Evolutionary conservation across 2,888 invertebrate genomes (phyloP).

Genomic region (Microdon myrmicae): DNA sequence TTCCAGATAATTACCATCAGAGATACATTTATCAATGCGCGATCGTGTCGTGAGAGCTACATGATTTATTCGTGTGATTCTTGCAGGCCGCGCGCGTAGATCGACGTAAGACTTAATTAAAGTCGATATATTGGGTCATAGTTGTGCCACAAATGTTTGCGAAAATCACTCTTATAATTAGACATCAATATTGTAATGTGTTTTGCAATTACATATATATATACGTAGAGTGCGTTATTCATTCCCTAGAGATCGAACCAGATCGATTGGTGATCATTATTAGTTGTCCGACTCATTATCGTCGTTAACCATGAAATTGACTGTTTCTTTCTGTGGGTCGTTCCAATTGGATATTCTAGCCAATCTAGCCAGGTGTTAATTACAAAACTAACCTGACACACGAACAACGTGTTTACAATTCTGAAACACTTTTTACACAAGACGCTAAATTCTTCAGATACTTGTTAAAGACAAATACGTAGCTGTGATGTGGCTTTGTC

Average conservation of each 20-base stretch:
- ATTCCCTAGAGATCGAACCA: conserved; percentile 11
- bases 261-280: neutral
- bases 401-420: conserved; percentile 37
- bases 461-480: conserved; percentile 26
- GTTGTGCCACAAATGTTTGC: conserved; percentile 37
- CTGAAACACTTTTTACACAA: conserved; percentile 24
- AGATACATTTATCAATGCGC: conserved; percentile 46
- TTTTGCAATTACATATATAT: conserved; percentile 36
- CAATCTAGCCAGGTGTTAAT: conserved; percentile 50
- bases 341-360: conserved; percentile 29
- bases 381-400: conserved; percentile 40
- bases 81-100: conserved; percentile 15
- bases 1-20: conserved; percentile 42
- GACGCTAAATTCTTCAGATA: conserved; percentile 35
- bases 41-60: conserved; percentile 34
- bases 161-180: conserved; percentile 48
- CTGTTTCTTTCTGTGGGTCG: conserved; percentile 29
- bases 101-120: conserved; percentile 45
- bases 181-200: conserved; percentile 41
- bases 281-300: conserved; percentile 15
- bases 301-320: conserved; percentile 35
- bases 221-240: neutral
- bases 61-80: conserved; percentile 42
- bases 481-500: neutral
- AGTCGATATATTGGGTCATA: too few relatives aligned